phyloP scores from a whole-genome alignment of 2,797 vertebrate genomes.

The Bradypus variegatus region DNA sequence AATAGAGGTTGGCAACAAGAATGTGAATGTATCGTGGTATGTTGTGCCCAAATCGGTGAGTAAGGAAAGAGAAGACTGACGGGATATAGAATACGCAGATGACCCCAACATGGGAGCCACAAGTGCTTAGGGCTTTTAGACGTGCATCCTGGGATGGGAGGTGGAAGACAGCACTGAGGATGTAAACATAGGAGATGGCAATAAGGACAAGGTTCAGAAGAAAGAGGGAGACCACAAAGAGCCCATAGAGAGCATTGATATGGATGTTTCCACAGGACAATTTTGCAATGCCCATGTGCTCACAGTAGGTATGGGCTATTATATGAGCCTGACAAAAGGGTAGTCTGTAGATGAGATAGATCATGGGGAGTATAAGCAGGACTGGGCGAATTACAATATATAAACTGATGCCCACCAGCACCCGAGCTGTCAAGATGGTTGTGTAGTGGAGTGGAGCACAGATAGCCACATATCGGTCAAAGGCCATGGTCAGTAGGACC shows the following conservation, averaged over 20 bases:
- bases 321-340: slow-evolving; percentile 64
- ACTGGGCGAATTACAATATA: slow-evolving; percentile 59
- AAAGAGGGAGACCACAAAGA: slow-evolving; percentile 41
- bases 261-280: slow-evolving; percentile 68
- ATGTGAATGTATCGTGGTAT: slow-evolving; percentile 49
- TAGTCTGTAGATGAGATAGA: slow-evolving; percentile 67
- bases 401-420: slow-evolving; percentile 44
- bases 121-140: slow-evolving; percentile 51
- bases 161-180: slow-evolving; percentile 35
- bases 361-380: slow-evolving; percentile 49
- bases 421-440: slow-evolving; percentile 23
- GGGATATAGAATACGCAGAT: slow-evolving; percentile 44
- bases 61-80: slow-evolving; percentile 54
- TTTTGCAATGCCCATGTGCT: slow-evolving; percentile 73
- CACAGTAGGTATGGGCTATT: slow-evolving; percentile 72
- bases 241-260: slow-evolving; percentile 69
- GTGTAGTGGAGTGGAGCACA: slow-evolving; percentile 43
- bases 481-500: slow-evolving; percentile 67
- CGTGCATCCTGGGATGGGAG: slow-evolving; percentile 44
- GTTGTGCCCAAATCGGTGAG: slow-evolving; percentile 64
- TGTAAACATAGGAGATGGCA: slow-evolving; percentile 39
- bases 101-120: slow-evolving; percentile 47
- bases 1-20: slow-evolving; percentile 50
- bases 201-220: slow-evolving; percentile 36
- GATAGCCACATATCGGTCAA: slow-evolving; percentile 63